Evolutionary conservation across 2,113 vertebrate species (phyloP), one percentile per base, ranked within the genome.

Genomic region (Lagopus muta): DNA sequence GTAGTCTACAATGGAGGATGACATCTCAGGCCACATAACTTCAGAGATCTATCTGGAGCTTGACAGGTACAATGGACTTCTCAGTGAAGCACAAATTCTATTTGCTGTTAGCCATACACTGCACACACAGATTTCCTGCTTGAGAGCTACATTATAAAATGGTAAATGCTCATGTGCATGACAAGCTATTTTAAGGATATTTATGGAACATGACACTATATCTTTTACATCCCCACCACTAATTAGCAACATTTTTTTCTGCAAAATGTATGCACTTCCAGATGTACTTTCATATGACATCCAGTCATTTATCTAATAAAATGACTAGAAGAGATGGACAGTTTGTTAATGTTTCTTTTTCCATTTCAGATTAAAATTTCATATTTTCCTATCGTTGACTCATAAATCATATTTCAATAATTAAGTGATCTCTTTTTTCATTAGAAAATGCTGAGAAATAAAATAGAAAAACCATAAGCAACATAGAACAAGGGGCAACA

Each of bases 31-130:
- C 64, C 43, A 87, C 18, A 11, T 28, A 91, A 55, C 42, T 83
- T 90, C 82, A 88, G 54, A 89, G 58, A 92, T 80, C 64, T 91
- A 4, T 45, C 36, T 50, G 58, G 13, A 48, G 16, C 25, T 57
- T 83, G 82, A 89, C 86, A 80, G 65, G 50, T 55, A 42, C 62
- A 90, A 86, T 18, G 48, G 58, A 27, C 45, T 94, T 89, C 72
- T 58, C 76, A 74, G 18, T 74, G 82, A 93, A 93, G 67, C 75
- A 71, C 62, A 52, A 83, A 95, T 86, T 77, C 38, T 75, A 36
- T 71, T 91, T 88, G 58, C 55, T 70, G 28, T 67, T 74, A 83
- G 38, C 24, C 74, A 20, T 62, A 73, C 73, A 74, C 40, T 80
- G 58, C 34, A 73, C 6, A 50, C 40, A 79, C 0, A 0, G 20